Evolutionary conservation across 1,140 invertebrate species (phyloP).

Genomic region (Ruditapes philippinarum): DNA sequence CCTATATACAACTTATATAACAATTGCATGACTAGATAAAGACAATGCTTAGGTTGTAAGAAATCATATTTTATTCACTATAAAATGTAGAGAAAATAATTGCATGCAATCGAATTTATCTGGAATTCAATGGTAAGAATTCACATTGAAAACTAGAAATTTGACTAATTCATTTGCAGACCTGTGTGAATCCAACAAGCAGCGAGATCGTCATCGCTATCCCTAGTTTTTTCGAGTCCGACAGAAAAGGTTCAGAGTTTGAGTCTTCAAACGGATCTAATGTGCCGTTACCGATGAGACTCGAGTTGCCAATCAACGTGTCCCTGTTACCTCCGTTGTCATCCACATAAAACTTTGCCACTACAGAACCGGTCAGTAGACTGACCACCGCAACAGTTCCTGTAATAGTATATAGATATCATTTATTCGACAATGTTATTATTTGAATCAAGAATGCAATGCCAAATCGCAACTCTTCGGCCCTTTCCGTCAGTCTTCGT

Average conservation of each 20-base stretch:
- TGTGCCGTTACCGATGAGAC: background rate
- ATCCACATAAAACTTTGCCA: slow-evolving; percentile 70
- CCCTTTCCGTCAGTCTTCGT: too few relatives aligned
- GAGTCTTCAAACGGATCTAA: background rate
- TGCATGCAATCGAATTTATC: too few relatives aligned
- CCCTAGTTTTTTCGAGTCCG: slow-evolving; percentile 71
- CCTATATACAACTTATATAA: too few relatives aligned
- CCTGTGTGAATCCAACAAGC: slow-evolving; percentile 81
- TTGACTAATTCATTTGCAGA: slow-evolving; percentile 10
- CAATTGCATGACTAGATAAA: too few relatives aligned
- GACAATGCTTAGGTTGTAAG: too few relatives aligned
- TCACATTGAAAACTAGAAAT: too few relatives aligned
- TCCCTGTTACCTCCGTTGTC: slow-evolving; percentile 3
- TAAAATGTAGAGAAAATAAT: too few relatives aligned
- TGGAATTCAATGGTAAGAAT: background rate
- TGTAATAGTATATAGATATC: slow-evolving; percentile 37
- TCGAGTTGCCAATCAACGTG: background rate
- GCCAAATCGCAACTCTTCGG: too few relatives aligned
- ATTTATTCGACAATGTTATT: too few relatives aligned
- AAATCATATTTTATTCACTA: too few relatives aligned
- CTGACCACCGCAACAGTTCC: slow-evolving; percentile 84
- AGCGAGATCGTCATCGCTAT: slow-evolving; percentile 77
- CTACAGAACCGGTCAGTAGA: slow-evolving; percentile 80
- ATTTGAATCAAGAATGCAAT: too few relatives aligned
- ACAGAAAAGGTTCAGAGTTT: background rate